Percentiles rank a stretch among this genome's conserved stretches.
phyloP scores from a whole-genome alignment of 2,797 vertebrate species.

The Poecilia gillii region DNA sequence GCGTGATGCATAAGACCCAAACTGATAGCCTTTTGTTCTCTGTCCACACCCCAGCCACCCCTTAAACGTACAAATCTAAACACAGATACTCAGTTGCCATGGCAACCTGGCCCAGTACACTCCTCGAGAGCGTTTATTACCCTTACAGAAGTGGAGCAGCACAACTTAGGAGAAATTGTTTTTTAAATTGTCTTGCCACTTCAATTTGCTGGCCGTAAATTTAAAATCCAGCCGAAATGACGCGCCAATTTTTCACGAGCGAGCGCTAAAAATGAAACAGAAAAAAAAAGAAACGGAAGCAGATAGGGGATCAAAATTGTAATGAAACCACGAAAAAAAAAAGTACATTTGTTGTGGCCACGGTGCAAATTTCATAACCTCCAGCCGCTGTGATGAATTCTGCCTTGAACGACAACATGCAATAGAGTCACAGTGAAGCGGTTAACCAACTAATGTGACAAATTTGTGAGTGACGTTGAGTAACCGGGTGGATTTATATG shows the following conservation, averaged over 20 bases:
- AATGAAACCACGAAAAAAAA: constrained; percentile 31
- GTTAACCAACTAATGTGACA: constrained; percentile 6
- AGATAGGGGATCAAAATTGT: constrained; percentile 42
- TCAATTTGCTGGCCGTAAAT: constrained; percentile 78
- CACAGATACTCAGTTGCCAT: constrained; percentile 69
- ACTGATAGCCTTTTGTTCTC: constrained; percentile 59
- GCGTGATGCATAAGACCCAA: constrained; percentile 62
- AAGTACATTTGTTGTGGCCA: constrained; percentile 22
- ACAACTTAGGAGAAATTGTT: constrained; percentile 81
- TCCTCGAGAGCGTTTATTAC: constrained; percentile 69
- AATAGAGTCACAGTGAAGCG: not conserved
- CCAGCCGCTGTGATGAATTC: constrained; percentile 15
- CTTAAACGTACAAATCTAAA: constrained; percentile 13
- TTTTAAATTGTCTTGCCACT: constrained; percentile 80
- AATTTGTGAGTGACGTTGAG: constrained; percentile 9
- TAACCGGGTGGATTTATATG: constrained; percentile 5
- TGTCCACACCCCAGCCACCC: constrained; percentile 40
- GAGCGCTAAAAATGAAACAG: constrained; percentile 19
- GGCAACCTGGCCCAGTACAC: constrained; percentile 70
- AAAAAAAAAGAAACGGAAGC: constrained; percentile 49
- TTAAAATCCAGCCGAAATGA: constrained; percentile 71
- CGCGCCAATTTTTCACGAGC: constrained; percentile 61
- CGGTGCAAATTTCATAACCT: constrained; percentile 11
- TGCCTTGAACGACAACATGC: not conserved
- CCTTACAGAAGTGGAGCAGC: constrained; percentile 66